A percentile compares a stretch with the other conserved stretches of the same genome.
phyloP scores from a whole-genome alignment of 2,888 invertebrate genomes.

The Nemapogon koenigi region DNA sequence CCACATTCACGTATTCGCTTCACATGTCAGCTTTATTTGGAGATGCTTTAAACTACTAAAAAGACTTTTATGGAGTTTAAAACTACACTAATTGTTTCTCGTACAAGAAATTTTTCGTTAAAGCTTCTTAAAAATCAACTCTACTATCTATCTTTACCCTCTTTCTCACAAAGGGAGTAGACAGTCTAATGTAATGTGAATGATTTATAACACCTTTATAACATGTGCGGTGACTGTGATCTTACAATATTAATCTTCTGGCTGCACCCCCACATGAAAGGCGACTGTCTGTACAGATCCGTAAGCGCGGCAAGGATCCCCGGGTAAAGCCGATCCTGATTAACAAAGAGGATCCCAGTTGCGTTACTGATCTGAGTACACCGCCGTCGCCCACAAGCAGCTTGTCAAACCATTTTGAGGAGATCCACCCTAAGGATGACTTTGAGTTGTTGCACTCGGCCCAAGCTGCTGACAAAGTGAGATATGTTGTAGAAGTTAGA shows the following conservation, averaged over 20 bases:
- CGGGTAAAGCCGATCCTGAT: constrained; percentile 77
- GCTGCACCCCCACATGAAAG: constrained; percentile 4
- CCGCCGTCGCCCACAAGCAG: constrained; percentile 40
- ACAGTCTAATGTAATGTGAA: too few species aligned
- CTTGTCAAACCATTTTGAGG: constrained; percentile 75
- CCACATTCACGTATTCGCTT: too few species aligned
- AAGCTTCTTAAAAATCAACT: too few species aligned
- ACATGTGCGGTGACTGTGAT: too few species aligned
- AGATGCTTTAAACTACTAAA: too few species aligned
- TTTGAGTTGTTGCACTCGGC: constrained; percentile 55
- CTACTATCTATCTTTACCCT: too few species aligned
- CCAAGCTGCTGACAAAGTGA: constrained; percentile 52
- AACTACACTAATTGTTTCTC: too few species aligned
- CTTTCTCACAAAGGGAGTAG: too few species aligned
- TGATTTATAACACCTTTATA: too few species aligned
- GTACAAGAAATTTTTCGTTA: too few species aligned
- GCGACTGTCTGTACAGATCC: constrained; percentile 51
- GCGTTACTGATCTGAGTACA: constrained; percentile 56
- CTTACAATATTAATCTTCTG: not conserved
- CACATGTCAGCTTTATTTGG: too few species aligned
- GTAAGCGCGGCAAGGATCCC: constrained; percentile 73
- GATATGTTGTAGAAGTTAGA: constrained; percentile 21
- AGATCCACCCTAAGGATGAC: constrained; percentile 84
- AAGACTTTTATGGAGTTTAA: too few species aligned
- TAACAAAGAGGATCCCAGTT: constrained; percentile 74